Percentiles rank a stretch among this genome's conserved stretches.
Conservation (phyloP, 2,113 vertebrate genomes). For the Rutilus rutilus region DNA sequence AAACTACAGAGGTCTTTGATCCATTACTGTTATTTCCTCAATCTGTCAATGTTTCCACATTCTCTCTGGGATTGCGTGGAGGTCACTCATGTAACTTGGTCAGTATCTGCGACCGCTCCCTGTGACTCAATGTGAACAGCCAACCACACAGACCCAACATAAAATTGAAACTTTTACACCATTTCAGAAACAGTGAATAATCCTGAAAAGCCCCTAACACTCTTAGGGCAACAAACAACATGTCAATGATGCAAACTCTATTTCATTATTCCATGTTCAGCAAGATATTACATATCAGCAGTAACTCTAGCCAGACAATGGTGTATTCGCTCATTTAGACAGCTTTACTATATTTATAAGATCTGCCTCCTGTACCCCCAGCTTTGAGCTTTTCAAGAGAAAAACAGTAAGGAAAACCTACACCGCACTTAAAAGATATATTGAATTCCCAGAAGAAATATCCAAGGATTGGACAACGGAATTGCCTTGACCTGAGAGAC, state of each 20-base stretch:
- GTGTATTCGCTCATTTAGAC: not conserved
- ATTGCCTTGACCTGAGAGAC: slow-evolving; percentile 73
- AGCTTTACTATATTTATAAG: not conserved
- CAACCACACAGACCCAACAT: not conserved
- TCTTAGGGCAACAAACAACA: not conserved
- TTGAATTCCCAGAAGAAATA: not conserved
- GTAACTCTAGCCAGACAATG: not conserved
- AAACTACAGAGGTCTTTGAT: not conserved
- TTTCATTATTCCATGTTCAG: not conserved
- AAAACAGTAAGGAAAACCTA: not conserved
- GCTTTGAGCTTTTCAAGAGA: not conserved
- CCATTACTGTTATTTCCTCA: slow-evolving; percentile 2
- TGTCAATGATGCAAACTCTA: not conserved
- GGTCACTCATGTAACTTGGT: slow-evolving; percentile 1
- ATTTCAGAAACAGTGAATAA: slow-evolving; percentile 13
- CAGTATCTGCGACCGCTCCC: slow-evolving; percentile 39
- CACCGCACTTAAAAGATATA: not conserved
- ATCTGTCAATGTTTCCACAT: not conserved
- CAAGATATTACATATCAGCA: not conserved
- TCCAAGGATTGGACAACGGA: not conserved
- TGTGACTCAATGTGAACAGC: slow-evolving; percentile 30
- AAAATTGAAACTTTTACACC: not conserved
- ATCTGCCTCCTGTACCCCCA: not conserved
- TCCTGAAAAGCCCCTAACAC: slow-evolving; percentile 21
- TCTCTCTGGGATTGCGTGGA: not conserved